Percentiles rank a stretch among this genome's conserved stretches.
Evolutionary conservation across 2,797 vertebrate genomes (phyloP).

Genomic region (Spinus pinus): DNA sequence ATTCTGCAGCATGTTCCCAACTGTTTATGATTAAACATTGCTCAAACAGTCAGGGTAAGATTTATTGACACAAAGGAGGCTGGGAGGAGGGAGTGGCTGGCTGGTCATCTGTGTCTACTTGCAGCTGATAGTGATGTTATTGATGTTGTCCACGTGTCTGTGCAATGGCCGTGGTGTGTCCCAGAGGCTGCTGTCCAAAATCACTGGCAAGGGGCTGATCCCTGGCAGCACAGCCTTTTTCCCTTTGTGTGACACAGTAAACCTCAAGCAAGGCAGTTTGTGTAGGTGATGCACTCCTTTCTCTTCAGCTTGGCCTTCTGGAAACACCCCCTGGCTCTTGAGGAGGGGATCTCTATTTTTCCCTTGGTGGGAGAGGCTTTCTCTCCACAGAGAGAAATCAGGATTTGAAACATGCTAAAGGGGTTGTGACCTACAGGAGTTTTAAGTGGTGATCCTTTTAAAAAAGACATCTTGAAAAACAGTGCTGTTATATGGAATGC

Average conservation of each 20-base stretch:
- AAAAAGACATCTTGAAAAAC: not conserved
- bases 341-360: accelerated
- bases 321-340: not conserved
- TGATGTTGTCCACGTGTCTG: not conserved
- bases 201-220: not conserved
- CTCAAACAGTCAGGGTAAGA: slow-evolving; percentile 43
- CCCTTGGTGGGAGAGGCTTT: not conserved
- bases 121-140: not conserved
- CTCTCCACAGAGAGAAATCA: not conserved
- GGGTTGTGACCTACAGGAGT: not conserved
- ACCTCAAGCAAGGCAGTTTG: not conserved
- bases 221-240: not conserved
- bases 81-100: slow-evolving; percentile 7
- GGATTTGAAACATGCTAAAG: not conserved
- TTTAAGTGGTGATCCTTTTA: not conserved
- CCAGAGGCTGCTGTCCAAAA: not conserved
- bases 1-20: not conserved
- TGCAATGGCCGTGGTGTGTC: not conserved
- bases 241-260: not conserved
- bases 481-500: accelerated
- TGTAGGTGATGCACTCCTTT: not conserved
- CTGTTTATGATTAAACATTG: slow-evolving; percentile 70
- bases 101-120: not conserved
- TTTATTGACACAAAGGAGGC: slow-evolving; percentile 45
- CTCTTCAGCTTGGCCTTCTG: not conserved